Conservation (phyloP, 2,113 vertebrate species). For the Buteo buteo region DNA sequence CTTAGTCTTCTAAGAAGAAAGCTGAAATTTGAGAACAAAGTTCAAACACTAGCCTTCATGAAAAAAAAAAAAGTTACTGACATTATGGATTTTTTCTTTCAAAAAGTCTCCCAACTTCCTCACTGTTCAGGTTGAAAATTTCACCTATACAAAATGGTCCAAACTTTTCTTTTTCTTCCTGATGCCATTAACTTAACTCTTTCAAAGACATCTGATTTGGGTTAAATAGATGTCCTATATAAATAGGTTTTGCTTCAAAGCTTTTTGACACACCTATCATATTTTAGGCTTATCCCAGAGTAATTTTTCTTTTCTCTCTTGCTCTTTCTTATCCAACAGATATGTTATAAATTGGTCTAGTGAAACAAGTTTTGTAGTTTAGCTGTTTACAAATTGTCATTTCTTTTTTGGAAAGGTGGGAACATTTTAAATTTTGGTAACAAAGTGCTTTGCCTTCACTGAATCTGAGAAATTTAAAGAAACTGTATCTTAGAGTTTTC, state of each 20-base stretch:
- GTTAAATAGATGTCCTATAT: conserved; percentile 62
- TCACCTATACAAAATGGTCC: conserved; percentile 20
- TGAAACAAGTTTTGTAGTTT: conserved; percentile 47
- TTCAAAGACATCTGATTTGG: conserved; percentile 55
- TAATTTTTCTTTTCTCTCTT: conserved; percentile 52
- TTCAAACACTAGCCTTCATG: neutral
- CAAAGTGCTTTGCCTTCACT: conserved; percentile 1
- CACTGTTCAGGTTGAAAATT: conserved; percentile 28
- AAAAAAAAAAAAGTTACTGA: neutral
- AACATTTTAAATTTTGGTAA: neutral
- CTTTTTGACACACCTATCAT: conserved; percentile 34
- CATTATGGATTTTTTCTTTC: neutral
- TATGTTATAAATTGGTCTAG: conserved; percentile 54
- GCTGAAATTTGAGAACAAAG: neutral
- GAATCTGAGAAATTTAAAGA: neutral
- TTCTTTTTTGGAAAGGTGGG: neutral
- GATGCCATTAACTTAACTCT: conserved; percentile 50
- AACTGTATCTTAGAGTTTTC: neutral
- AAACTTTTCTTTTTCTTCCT: conserved; percentile 28
- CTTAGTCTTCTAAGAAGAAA: neutral
- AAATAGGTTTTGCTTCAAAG: conserved; percentile 48
- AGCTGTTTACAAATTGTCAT: conserved; percentile 17
- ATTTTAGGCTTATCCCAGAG: conserved; percentile 52
- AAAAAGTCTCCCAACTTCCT: neutral
- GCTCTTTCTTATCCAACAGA: neutral